phyloP scores from a whole-genome alignment of 1,140 invertebrate genomes.

The Lepidostoma basale region DNA sequence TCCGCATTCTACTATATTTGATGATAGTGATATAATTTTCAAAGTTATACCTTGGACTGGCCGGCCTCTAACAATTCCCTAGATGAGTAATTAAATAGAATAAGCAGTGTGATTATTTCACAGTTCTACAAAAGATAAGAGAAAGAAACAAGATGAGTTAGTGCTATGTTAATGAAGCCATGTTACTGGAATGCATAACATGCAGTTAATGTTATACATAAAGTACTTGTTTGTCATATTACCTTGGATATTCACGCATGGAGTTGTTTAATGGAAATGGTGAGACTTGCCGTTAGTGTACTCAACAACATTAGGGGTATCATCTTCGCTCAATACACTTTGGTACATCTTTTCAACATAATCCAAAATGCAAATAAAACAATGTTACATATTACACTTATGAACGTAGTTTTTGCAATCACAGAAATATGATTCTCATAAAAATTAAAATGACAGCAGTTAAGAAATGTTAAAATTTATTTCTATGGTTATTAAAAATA shows the following conservation, averaged over 20 bases:
- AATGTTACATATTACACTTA: not conserved
- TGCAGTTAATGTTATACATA: slow-evolving; percentile 13
- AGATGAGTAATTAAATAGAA: too few species aligned
- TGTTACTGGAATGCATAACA: slow-evolving; percentile 18
- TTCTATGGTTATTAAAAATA: not conserved
- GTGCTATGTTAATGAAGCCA: slow-evolving; percentile 23
- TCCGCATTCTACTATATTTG: too few species aligned
- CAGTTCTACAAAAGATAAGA: slow-evolving; percentile 6
- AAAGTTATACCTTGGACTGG: too few species aligned
- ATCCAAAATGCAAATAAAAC: too few species aligned
- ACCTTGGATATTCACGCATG: slow-evolving; percentile 13
- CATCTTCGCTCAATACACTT: not conserved
- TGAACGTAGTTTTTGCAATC: not conserved
- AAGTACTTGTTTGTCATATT: slow-evolving; percentile 24
- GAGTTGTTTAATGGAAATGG: slow-evolving; percentile 9
- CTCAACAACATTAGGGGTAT: slow-evolving; percentile 15
- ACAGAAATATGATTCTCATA: not conserved
- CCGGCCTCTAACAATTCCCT: too few species aligned
- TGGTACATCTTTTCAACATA: not conserved
- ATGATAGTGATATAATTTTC: too few species aligned
- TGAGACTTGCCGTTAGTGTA: slow-evolving; percentile 16
- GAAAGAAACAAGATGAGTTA: not conserved
- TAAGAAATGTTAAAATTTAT: not conserved
- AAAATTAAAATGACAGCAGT: not conserved
- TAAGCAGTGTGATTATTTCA: too few species aligned